A percentile compares a stretch with the other conserved stretches of the same genome.
Evolutionary conservation across 2,797 vertebrate species (phyloP).

Genomic region (Argyrosomus regius): DNA sequence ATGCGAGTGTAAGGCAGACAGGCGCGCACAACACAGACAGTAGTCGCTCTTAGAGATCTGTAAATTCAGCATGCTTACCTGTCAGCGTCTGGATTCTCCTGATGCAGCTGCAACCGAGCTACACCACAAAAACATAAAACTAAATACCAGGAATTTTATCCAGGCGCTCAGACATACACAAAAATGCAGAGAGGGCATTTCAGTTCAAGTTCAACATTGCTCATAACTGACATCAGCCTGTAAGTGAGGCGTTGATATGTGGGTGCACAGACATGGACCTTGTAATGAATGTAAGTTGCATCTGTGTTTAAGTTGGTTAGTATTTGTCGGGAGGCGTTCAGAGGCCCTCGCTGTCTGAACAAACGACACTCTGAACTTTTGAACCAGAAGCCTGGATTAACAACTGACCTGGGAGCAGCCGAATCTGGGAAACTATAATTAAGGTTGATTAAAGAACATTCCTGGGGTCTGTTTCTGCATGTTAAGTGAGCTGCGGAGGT

Average conservation of each 20-base stretch:
- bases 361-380: conserved; percentile 72
- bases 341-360: conserved; percentile 50
- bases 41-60: conserved; percentile 7
- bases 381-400: conserved; percentile 77
- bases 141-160: conserved; percentile 26
- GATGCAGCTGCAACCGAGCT: conserved; percentile 21
- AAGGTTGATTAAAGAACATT: conserved; percentile 78
- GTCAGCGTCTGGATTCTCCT: conserved; percentile 33
- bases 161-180: neutral
- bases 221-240: conserved; percentile 16
- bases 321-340: conserved; percentile 48
- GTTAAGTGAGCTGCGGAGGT: conserved; percentile 60
- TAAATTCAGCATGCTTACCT: conserved; percentile 24
- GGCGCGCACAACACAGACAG: conserved; percentile 34
- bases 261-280: conserved; percentile 1
- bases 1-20: conserved; percentile 32
- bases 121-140: conserved; percentile 28
- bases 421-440: conserved; percentile 74
- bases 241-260: conserved; percentile 32
- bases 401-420: conserved; percentile 74
- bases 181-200: conserved; percentile 20
- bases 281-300: conserved; percentile 34
- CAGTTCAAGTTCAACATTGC: conserved; percentile 25
- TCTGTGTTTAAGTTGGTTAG: conserved; percentile 45
- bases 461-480: conserved; percentile 74